Conservation (phyloP, 1,140 invertebrate genomes). For the Coenobita brevimanus region DNA sequence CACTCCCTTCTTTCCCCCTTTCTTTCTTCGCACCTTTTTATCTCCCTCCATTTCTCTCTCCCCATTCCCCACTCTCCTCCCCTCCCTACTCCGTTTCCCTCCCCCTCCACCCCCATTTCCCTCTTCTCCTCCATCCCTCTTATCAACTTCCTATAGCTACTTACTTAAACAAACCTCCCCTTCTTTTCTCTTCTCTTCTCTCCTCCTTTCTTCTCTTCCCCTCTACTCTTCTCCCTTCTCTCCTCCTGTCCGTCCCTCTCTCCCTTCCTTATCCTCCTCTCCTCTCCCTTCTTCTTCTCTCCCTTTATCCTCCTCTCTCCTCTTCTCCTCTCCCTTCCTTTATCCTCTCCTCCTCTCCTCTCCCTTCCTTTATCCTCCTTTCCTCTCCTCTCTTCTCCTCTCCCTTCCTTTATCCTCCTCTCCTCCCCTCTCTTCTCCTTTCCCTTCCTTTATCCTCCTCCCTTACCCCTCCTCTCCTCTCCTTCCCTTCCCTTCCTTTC, state of each 20-base stretch:
- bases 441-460: neutral
- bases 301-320: neutral
- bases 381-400: neutral
- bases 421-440: conserved; percentile 4
- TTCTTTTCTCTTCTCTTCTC: neutral
- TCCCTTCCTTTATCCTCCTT: neutral
- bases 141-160: neutral
- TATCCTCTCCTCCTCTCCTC: neutral
- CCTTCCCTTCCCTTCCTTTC: neutral
- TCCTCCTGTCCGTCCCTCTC: neutral
- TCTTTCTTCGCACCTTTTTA: neutral
- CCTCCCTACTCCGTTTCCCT: neutral
- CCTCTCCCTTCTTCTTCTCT: neutral
- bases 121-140: neutral
- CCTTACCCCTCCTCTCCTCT: neutral
- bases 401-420: neutral
- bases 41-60: neutral
- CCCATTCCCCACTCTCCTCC: neutral
- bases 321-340: neutral
- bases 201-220: neutral
- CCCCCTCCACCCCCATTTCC: neutral
- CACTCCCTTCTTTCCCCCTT: neutral
- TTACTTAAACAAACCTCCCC: too few species aligned
- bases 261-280: neutral
- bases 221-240: neutral